Conservation (phyloP, 2,888 invertebrate species). For the Conomelus anceps region DNA sequence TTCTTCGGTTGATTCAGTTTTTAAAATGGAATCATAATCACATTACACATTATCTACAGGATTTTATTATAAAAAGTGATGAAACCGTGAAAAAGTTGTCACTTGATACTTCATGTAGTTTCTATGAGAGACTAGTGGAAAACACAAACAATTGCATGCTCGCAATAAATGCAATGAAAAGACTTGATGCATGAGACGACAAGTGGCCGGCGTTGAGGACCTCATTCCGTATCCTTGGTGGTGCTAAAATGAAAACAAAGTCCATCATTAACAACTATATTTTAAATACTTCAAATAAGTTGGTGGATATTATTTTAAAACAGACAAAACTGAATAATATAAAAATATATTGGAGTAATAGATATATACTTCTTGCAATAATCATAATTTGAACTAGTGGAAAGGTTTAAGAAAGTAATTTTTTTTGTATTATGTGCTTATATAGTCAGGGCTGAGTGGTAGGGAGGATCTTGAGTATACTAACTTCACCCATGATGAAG, state of each 20-base stretch:
- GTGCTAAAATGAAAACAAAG: not conserved
- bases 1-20: not conserved
- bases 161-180: not conserved
- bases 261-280: too few species aligned
- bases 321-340: too few species aligned
- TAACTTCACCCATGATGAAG: too few species aligned
- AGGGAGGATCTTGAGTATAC: too few species aligned
- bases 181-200: not conserved
- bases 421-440: too few species aligned
- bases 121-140: not conserved
- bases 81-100: not conserved
- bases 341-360: too few species aligned
- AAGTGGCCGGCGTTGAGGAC: not conserved
- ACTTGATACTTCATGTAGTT: not conserved
- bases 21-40: not conserved
- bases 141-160: not conserved
- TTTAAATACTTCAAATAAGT: too few species aligned
- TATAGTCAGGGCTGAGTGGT: too few species aligned
- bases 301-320: too few species aligned
- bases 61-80: not conserved
- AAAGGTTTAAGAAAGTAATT: too few species aligned
- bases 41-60: not conserved
- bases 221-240: not conserved
- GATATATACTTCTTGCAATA: too few species aligned
- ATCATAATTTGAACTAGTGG: too few species aligned